phyloP scores from a whole-genome alignment of 2,797 vertebrate species.

The Tiaroga cobitis region DNA sequence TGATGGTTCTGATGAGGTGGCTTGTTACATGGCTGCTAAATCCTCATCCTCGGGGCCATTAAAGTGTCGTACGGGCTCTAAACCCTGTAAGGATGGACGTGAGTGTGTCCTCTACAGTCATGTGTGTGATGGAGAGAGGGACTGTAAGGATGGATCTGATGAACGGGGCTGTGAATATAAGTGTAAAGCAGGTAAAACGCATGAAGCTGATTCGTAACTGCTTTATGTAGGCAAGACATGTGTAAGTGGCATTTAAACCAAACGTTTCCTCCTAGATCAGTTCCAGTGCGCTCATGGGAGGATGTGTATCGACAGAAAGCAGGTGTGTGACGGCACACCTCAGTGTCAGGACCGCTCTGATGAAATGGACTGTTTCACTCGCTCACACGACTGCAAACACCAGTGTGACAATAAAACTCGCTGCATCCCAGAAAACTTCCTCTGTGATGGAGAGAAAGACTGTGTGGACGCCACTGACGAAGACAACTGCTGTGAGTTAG shows the following conservation, averaged over 20 bases:
- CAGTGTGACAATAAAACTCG: conserved; percentile 70
- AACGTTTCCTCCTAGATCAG: conserved; percentile 58
- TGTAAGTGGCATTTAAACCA: not conserved
- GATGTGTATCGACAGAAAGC: conserved; percentile 59
- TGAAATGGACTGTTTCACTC: conserved; percentile 73
- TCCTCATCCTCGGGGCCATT: not conserved
- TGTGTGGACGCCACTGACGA: conserved; percentile 77
- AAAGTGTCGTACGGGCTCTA: conserved; percentile 67
- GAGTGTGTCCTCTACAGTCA: conserved; percentile 71
- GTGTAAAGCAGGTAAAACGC: conserved; percentile 63
- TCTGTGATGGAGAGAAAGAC: conserved; percentile 68
- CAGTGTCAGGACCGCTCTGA: conserved; percentile 69
- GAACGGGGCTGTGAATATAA: conserved; percentile 73
- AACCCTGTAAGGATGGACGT: conserved; percentile 68
- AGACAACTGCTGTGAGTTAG: conserved; percentile 73
- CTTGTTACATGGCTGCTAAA: conserved; percentile 51
- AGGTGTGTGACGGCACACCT: conserved; percentile 70
- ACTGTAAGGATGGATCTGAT: conserved; percentile 79
- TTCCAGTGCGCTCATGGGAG: conserved; percentile 71
- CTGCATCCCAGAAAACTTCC: conserved; percentile 62
- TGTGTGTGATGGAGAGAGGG: conserved; percentile 77
- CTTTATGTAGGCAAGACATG: no score
- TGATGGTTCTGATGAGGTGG: conserved; percentile 64
- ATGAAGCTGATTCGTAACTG: not conserved
- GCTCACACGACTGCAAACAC: conserved; percentile 68